Percentiles rank a stretch among this genome's conserved stretches.
Evolutionary conservation across 2,888 invertebrate genomes (phyloP).

Genomic region (Melanotus villosus): DNA sequence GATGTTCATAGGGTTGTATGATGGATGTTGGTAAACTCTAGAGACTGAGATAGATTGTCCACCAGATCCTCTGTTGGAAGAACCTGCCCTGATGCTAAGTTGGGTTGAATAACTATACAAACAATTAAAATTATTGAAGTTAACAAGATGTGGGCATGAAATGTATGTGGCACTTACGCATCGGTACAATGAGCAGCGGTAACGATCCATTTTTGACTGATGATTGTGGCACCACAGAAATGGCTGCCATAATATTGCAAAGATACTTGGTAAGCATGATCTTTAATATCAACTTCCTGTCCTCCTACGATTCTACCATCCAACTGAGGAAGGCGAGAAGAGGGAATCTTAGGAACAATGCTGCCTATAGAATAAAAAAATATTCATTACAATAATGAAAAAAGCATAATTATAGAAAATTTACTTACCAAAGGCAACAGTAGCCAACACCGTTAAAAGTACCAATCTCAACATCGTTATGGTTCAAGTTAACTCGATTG

Average conservation of each 20-base stretch:
- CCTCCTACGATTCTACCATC: slow-evolving; percentile 58
- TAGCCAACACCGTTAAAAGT: too few species aligned
- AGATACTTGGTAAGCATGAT: slow-evolving; percentile 57
- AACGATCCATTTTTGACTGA: slow-evolving; percentile 48
- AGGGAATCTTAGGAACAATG: neutral
- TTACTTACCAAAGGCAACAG: too few species aligned
- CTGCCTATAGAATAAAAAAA: neutral
- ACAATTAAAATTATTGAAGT: neutral
- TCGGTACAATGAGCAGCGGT: slow-evolving; percentile 59
- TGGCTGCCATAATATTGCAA: slow-evolving; percentile 50
- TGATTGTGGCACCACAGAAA: slow-evolving; percentile 57
- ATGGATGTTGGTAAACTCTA: neutral
- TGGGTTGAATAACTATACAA: neutral
- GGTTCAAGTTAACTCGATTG: too few species aligned
- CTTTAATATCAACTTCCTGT: slow-evolving; percentile 48
- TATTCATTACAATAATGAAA: too few species aligned
- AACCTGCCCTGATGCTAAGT: slow-evolving; percentile 43
- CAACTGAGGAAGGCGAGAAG: slow-evolving; percentile 10
- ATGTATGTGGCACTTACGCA: slow-evolving; percentile 35
- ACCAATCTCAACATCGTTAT: too few species aligned
- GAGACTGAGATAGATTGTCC: slow-evolving; percentile 35
- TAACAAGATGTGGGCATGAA: neutral
- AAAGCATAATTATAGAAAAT: too few species aligned
- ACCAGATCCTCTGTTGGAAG: slow-evolving; percentile 30
- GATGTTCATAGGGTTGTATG: neutral